These are phyloP conservation scores for Drosophila merina DNA, from an alignment of 2,888 invertebrate species.

Conservation along the genomic window DNA sequence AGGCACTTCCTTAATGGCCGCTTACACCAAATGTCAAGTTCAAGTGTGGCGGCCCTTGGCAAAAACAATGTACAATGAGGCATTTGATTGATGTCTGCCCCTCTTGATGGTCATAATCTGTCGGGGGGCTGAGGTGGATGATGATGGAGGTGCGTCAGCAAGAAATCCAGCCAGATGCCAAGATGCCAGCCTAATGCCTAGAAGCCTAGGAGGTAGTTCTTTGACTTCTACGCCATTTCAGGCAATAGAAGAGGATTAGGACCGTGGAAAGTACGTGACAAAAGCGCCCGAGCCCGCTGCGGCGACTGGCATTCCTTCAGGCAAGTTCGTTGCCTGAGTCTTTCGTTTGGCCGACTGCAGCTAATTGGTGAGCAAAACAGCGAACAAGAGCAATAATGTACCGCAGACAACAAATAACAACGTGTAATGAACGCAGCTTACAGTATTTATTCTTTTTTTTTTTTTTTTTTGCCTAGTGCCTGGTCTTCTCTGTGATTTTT, in stretches of 20 bases:
- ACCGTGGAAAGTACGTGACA: slow-evolving; percentile 29
- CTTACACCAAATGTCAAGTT: slow-evolving; percentile 55
- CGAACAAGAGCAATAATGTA: slow-evolving; percentile 76
- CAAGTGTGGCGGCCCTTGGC: slow-evolving; percentile 47
- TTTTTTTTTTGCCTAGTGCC: background rate
- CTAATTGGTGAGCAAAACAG: slow-evolving; percentile 78
- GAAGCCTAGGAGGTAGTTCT: slow-evolving; percentile 37
- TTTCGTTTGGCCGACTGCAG: slow-evolving; percentile 46
- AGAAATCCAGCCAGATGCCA: slow-evolving; percentile 23
- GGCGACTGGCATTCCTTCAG: background rate
- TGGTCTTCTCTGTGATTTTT: slow-evolving; percentile 4
- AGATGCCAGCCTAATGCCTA: slow-evolving; percentile 6
- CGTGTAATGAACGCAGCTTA: slow-evolving; percentile 75
- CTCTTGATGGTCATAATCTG: slow-evolving; percentile 29
- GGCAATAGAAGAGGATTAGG: slow-evolving; percentile 37
- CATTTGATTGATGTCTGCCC: slow-evolving; percentile 45
- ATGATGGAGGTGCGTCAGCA: slow-evolving; percentile 49
- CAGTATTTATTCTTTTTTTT: slow-evolving; percentile 47
- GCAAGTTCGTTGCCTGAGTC: slow-evolving; percentile 47
- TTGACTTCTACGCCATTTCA: slow-evolving; percentile 38
- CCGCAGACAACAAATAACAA: slow-evolving; percentile 78
- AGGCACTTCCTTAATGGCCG: slow-evolving; percentile 52
- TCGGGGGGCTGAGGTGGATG: slow-evolving; percentile 34
- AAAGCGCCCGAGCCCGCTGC: background rate
- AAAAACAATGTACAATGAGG: slow-evolving; percentile 38